Base-by-base conservation (phyloP, 2,113 vertebrate genomes). In the Heterotis niloticus region DNA sequence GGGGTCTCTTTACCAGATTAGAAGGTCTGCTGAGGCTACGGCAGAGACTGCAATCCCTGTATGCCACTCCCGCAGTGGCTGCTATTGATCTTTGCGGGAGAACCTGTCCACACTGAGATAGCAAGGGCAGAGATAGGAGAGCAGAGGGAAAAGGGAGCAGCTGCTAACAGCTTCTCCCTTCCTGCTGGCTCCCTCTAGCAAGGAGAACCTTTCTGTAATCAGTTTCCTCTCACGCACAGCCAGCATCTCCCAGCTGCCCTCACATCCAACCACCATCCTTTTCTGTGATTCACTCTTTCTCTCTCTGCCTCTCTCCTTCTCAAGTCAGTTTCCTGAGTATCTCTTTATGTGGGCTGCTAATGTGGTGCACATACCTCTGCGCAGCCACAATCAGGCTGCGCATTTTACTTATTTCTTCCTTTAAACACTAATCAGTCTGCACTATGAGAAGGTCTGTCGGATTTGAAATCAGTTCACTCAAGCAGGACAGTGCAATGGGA, bases 181-280 rank as follows among this genome's bases (percentile, higher is more conserved):
- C 59, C 79, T 44, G 81, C 66, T 4, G 51, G 57, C 34, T n/a
- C 66, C 78, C 60, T 75, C 80, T 64, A 74, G 64, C 73, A 59
- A 9, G 10, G 4, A 7, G 23, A 52, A 24, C 10, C 14, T 57
- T 67, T 70, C 54, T 76, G 11, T 20, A 29, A 26, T 72, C 77
- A 12, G 70, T 82, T 65, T 81, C 75, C 73, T 75, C 73, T 79
- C 5, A 62, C 60, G 23, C 64, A 3, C 64, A 20, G 1, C 20
- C 64, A 17, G 5, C 9, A n/a, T 5, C 64, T 24, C 23, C 14
- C 20, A 5, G 64, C 64, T 54, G 14, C 44, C 51, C 69, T 72
- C 44, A 17, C 4, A 62, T 62, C 14, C 20, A 14, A 14, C 20
- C 14, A 10, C 60, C 7, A 12, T 20, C 69, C 69, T 3, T 54